These are phyloP conservation scores for Lepus europaeus DNA, from an alignment of 2,113 vertebrate genomes.

Conservation along the genomic window DNA sequence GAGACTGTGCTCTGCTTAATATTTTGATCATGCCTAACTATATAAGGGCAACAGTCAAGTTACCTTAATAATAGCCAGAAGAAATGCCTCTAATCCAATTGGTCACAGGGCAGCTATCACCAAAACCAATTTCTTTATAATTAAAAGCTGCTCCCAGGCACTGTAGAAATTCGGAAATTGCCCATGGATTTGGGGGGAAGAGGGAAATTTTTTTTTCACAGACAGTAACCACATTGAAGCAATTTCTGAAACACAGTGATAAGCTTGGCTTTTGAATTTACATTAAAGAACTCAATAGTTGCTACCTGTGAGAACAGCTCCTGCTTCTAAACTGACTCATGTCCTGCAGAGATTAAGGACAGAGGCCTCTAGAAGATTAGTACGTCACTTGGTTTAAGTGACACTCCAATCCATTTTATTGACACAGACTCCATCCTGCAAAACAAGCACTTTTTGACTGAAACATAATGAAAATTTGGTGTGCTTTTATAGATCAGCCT, in stretches of 20 bases:
- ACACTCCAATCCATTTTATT: conserved; percentile 89
- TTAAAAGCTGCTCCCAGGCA: conserved; percentile 86
- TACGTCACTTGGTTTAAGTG: conserved; percentile 87
- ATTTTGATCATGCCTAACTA: conserved; percentile 86
- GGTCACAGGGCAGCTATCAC: conserved; percentile 86
- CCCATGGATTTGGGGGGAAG: conserved; percentile 82
- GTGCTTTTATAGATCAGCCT: conserved; percentile 79
- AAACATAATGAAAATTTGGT: conserved; percentile 87
- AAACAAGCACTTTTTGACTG: conserved; percentile 88
- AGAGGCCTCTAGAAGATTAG: conserved; percentile 87
- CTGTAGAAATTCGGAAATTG: conserved; percentile 83
- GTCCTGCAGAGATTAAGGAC: conserved; percentile 90
- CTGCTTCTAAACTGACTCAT: conserved; percentile 85
- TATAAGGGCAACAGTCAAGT: conserved; percentile 83
- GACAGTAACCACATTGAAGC: conserved; percentile 84
- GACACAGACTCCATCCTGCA: conserved; percentile 85
- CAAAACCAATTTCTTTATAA: conserved; percentile 88
- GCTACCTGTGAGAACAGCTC: conserved; percentile 88
- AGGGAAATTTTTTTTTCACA: conserved; percentile 74
- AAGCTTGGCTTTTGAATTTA: conserved; percentile 90
- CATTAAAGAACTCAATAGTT: conserved; percentile 88
- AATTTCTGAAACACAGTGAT: conserved; percentile 89
- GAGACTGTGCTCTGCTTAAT: conserved; percentile 80
- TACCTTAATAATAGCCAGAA: conserved; percentile 87
- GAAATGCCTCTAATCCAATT: conserved; percentile 88